Evolutionary conservation across 1,140 invertebrate genomes (phyloP).

Genomic region (Potamilus streckersoni): DNA sequence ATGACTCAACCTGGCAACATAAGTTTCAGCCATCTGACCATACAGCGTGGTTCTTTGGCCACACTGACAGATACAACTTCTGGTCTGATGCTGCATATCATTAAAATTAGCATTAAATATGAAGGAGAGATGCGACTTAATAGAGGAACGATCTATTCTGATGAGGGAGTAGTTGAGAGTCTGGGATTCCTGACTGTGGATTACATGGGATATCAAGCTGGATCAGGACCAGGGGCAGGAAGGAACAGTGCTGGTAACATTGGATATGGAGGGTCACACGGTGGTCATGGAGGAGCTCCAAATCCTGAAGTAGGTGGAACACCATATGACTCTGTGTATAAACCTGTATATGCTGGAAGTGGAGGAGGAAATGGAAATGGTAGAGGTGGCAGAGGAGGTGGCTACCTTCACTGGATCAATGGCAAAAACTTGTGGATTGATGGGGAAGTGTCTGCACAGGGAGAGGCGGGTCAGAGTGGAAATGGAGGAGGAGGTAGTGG

Average conservation of each 20-base stretch:
- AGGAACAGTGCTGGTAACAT: slow-evolving; percentile 20
- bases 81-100: slow-evolving; percentile 40
- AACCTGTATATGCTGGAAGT: slow-evolving; percentile 42
- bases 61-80: slow-evolving; percentile 40
- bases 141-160: slow-evolving; percentile 45
- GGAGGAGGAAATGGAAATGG: slow-evolving; percentile 54
- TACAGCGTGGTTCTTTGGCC: slow-evolving; percentile 48
- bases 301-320: slow-evolving; percentile 39
- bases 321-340: slow-evolving; percentile 47
- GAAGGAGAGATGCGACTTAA: slow-evolving; percentile 46
- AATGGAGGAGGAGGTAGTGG: slow-evolving; percentile 56
- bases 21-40: slow-evolving; percentile 41
- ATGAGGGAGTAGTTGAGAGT: slow-evolving; percentile 47
- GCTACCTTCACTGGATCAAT: slow-evolving; percentile 48
- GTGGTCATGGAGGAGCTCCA: slow-evolving; percentile 54
- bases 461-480: slow-evolving; percentile 37
- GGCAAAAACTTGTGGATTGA: slow-evolving; percentile 49
- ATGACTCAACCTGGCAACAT: slow-evolving; percentile 51
- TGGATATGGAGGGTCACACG: slow-evolving; percentile 52
- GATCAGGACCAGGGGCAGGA: slow-evolving; percentile 37
- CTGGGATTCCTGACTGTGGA: slow-evolving; percentile 42
- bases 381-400: slow-evolving; percentile 50
- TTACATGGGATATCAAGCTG: slow-evolving; percentile 36
- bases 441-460: slow-evolving; percentile 44
- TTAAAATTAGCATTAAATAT: slow-evolving; percentile 47